These are phyloP conservation scores for Cremastinae sp. DNA, from an alignment of 2,888 invertebrate genomes.

Conservation along the genomic window DNA sequence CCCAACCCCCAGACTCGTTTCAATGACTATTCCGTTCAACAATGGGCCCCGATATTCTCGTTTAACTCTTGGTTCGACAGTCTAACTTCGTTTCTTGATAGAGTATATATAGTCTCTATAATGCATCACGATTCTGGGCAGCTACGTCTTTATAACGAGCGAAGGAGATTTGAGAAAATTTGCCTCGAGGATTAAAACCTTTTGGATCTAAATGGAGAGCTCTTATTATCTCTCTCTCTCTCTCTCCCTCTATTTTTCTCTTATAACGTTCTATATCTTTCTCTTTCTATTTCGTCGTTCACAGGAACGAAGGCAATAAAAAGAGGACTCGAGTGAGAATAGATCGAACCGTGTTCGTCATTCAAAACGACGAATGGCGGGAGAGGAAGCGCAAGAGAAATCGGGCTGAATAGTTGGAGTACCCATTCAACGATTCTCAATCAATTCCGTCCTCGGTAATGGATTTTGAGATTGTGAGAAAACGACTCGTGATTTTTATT, in stretches of 20 bases:
- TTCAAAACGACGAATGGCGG: conserved; percentile 19
- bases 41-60: conserved; percentile 36
- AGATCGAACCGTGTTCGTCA: conserved; percentile 30
- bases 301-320: conserved; percentile 40
- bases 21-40: conserved; percentile 10
- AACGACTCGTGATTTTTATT: conserved; percentile 33
- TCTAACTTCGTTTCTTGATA: conserved; percentile 40
- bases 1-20: conserved; percentile 3
- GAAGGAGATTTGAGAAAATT: conserved; percentile 28
- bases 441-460: conserved; percentile 54
- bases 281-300: conserved; percentile 4
- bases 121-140: conserved; percentile 11
- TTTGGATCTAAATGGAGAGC: conserved; percentile 54
- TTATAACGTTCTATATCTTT: no score
- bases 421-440: conserved; percentile 53
- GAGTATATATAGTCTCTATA: conserved; percentile 35
- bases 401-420: conserved; percentile 14
- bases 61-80: conserved; percentile 33
- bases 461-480: conserved; percentile 30
- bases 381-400: neutral
- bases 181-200: conserved; percentile 46
- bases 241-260: conserved; percentile 11
- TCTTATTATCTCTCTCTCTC: no score
- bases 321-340: conserved; percentile 23
- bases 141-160: neutral